Evolutionary conservation across 2,888 invertebrate genomes (phyloP), one percentile per base, ranked within the genome.

Genomic region (Eremobia ochroleuca): DNA sequence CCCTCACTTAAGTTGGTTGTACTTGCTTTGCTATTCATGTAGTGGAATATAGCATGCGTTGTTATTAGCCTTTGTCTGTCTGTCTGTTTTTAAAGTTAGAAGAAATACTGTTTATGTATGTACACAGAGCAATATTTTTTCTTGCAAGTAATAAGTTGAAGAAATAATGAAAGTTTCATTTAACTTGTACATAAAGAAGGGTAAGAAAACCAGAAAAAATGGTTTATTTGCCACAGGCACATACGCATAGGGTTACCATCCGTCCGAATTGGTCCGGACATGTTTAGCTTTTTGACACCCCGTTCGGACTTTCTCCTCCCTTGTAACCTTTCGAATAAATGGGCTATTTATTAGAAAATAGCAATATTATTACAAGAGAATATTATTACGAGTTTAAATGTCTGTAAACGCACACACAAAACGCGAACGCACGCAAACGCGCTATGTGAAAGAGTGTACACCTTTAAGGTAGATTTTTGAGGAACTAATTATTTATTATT

Each of bases 1-100:
- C 28, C 46, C 15, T 52, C 37, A 77, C 77, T 76, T 67, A 74
- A 77, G 73, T 62, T 62, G 25, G 25, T 82, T 62, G 66, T 62
- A 68, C 21, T 49, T 68, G 28, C 40, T 49, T 49, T 68, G 40
- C 74, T 78, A 66, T 74, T 71, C 43, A 43, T 81, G 34, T 49
- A 59, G 8, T 18, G 34, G 52, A 37, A 69, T 69, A 68, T 76
- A 62, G 25, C 66, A 52, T 58, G 37, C 40, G 18, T 46, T 73
- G 6, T 62, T 55, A 46, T 52, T 43, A 72, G 0, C 4, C 5
- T 59, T 49, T 66, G 66, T 67, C 18, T 59, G n/a, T 62, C 55
- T 55, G 49, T 55, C 49, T 78, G 40, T 61, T 59, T 65, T 5
- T n/a, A n/a, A 34, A 55, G 1, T 31, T 31, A 59, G 4, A 61